phyloP scores from a whole-genome alignment of 1,140 invertebrate genomes.

The Cydia fagiglandana region DNA sequence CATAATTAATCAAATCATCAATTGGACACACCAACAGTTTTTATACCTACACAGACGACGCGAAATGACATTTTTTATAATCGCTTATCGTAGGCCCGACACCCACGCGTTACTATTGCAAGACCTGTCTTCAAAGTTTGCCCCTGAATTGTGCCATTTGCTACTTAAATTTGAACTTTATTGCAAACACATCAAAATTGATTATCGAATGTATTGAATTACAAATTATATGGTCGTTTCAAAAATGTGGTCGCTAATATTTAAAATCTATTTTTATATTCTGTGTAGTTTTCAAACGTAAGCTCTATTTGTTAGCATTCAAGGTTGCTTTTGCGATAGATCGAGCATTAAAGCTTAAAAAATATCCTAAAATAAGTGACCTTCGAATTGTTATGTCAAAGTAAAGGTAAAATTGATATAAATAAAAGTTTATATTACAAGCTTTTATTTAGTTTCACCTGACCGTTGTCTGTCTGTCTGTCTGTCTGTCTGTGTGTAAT shows the following conservation, averaged over 20 bases:
- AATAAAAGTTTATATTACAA: no score
- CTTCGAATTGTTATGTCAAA: background rate
- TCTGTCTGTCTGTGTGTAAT: no score
- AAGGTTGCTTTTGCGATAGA: background rate
- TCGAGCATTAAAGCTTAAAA: background rate
- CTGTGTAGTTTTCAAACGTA: background rate
- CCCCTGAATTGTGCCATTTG: background rate
- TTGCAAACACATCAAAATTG: background rate
- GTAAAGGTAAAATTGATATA: background rate
- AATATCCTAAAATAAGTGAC: background rate
- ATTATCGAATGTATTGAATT: background rate
- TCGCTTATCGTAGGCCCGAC: slow-evolving; percentile 17
- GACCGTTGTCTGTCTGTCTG: no score
- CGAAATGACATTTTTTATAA: slow-evolving; percentile 24
- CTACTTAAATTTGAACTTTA: background rate
- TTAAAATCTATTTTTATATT: background rate
- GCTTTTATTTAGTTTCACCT: no score
- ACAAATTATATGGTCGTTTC: background rate
- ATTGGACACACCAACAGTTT: slow-evolving; percentile 44
- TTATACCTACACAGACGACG: slow-evolving; percentile 4
- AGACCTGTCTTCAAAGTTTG: background rate
- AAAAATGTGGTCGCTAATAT: background rate
- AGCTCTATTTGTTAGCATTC: no score
- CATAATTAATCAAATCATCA: slow-evolving; percentile 48
- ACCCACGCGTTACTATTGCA: slow-evolving; percentile 7